Evolutionary conservation across 2,797 vertebrate genomes (phyloP).

Genomic region (Poecile montanus): DNA sequence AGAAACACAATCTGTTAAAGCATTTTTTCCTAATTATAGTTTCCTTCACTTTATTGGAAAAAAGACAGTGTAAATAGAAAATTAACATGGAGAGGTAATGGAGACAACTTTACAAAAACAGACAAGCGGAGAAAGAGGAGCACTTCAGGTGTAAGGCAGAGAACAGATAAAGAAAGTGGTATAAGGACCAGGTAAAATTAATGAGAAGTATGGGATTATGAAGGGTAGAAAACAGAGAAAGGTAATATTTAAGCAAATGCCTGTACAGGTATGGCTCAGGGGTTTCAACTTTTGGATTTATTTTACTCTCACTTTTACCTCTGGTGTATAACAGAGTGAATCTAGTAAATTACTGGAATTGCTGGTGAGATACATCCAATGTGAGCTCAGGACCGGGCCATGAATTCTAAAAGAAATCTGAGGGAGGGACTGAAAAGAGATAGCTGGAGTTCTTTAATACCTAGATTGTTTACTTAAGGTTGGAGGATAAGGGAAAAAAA

Average conservation of each 20-base stretch:
- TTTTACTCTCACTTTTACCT: neutral
- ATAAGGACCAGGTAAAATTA: neutral
- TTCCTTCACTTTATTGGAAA: neutral
- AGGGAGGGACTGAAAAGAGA: neutral
- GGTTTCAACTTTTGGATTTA: neutral
- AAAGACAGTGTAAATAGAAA: neutral
- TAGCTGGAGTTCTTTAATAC: neutral
- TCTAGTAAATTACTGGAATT: neutral
- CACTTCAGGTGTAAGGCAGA: neutral
- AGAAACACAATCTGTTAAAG: neutral
- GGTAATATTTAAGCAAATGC: neutral
- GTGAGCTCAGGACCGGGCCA: neutral
- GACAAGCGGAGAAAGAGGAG: neutral
- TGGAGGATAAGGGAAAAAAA: neutral
- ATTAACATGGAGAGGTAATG: neutral
- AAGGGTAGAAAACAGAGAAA: neutral
- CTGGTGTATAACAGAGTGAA: neutral
- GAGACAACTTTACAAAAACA: neutral
- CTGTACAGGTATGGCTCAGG: neutral
- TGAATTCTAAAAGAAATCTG: neutral
- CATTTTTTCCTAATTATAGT: neutral
- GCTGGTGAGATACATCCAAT: neutral
- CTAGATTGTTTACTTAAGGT: neutral
- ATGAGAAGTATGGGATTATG: neutral
- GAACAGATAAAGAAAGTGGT: neutral